phyloP scores from a whole-genome alignment of 2,888 invertebrate genomes.

The Gisinianus flammeolus region DNA sequence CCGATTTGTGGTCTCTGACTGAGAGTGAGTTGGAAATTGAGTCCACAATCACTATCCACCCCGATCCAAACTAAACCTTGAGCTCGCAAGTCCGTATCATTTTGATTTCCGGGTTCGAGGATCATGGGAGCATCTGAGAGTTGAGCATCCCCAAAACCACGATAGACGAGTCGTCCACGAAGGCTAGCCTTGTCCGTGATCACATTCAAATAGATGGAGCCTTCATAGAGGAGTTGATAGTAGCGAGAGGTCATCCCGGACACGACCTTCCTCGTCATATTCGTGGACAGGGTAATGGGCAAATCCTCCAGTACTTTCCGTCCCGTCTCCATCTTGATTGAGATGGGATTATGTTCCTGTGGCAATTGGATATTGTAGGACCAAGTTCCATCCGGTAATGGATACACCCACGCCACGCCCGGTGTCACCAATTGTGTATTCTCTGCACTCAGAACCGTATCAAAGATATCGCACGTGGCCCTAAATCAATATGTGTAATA shows the following conservation, averaged over 20 bases:
- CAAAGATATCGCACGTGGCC: conserved; percentile 58
- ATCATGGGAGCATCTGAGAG: conserved; percentile 59
- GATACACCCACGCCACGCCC: conserved; percentile 58
- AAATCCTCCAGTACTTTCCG: conserved; percentile 58
- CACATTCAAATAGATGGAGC: conserved; percentile 79
- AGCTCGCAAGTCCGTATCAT: conserved; percentile 48
- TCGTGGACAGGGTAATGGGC: conserved; percentile 49
- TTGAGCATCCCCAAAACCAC: conserved; percentile 71
- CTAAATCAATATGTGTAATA: conserved; percentile 34
- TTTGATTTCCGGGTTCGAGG: conserved; percentile 47
- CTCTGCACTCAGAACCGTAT: conserved; percentile 56
- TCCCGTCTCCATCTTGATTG: conserved; percentile 59
- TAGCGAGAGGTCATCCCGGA: conserved; percentile 80
- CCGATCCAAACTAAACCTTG: conserved; percentile 58
- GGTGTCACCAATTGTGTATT: conserved; percentile 49
- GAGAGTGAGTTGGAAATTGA: conserved; percentile 58
- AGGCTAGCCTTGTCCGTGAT: conserved; percentile 69
- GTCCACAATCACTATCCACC: conserved; percentile 55
- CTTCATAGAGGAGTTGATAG: conserved; percentile 80
- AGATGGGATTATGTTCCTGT: conserved; percentile 48
- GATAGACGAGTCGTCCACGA: conserved; percentile 75
- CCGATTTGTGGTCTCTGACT: conserved; percentile 57
- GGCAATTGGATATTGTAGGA: conserved; percentile 57
- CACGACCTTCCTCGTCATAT: conserved; percentile 61
- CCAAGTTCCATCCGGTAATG: conserved; percentile 58